Evolutionary conservation across 2,888 invertebrate species (phyloP).

Genomic region (Mesorhabditis sp.): DNA sequence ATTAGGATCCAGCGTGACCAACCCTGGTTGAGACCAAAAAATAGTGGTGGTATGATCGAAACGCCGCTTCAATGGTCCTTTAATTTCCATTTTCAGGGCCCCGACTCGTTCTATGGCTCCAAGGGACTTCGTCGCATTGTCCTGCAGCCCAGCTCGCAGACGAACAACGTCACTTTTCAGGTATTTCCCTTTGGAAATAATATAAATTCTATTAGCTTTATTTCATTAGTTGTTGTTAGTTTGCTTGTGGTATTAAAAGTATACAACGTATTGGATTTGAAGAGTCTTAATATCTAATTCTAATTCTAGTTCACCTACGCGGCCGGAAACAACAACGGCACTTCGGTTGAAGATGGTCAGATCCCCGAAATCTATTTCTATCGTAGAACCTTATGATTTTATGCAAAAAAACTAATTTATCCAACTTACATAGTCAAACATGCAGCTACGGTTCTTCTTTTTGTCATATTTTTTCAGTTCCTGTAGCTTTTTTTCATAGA

Average conservation of each 20-base stretch:
- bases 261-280: neutral
- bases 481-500: constrained; percentile 19
- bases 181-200: neutral
- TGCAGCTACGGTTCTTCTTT: constrained; percentile 12
- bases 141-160: constrained; percentile 61
- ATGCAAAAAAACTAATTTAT: neutral
- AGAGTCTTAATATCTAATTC: constrained; percentile 60
- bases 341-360: constrained; percentile 81
- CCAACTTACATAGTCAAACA: neutral
- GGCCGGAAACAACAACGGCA: constrained; percentile 75
- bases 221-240: too few species aligned
- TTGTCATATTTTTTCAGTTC: constrained; percentile 15
- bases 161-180: constrained; percentile 17
- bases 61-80: too few species aligned
- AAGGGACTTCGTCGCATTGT: constrained; percentile 75
- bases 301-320: constrained; percentile 79
- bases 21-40: too few species aligned
- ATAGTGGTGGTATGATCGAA: too few species aligned
- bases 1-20: too few species aligned
- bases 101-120: constrained; percentile 81
- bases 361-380: constrained; percentile 81
- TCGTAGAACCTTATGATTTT: constrained; percentile 9
- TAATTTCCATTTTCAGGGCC: constrained; percentile 64
- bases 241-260: neutral
- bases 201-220: too few species aligned